These are phyloP conservation scores for Cistogaster globosa DNA, from an alignment of 2,888 invertebrate species.

Conservation along the genomic window DNA sequence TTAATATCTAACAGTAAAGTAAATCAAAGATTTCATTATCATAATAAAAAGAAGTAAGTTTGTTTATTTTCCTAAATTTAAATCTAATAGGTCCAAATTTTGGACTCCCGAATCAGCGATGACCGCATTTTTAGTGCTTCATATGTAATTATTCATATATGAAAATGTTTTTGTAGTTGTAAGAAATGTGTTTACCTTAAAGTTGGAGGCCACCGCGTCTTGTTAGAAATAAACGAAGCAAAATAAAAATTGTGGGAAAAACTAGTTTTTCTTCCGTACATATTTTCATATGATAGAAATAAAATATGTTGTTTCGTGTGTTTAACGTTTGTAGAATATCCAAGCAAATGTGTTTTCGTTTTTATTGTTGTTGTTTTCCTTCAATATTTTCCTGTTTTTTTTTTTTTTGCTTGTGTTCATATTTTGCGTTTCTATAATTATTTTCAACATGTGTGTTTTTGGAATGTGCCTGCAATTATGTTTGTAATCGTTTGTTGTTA, in stretches of 20 bases:
- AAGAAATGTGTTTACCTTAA: slow-evolving; percentile 19
- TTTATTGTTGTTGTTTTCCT: slow-evolving; percentile 39
- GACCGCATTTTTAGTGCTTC: slow-evolving; percentile 70
- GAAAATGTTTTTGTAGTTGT: slow-evolving; percentile 30
- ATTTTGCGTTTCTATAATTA: slow-evolving; percentile 5
- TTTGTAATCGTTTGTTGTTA: slow-evolving; percentile 18
- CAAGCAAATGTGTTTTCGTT: slow-evolving; percentile 13
- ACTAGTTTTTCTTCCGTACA: slow-evolving; percentile 48
- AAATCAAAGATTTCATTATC: slow-evolving; percentile 8
- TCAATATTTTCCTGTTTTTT: slow-evolving; percentile 32
- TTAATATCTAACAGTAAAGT: not conserved
- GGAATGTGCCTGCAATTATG: slow-evolving; percentile 44
- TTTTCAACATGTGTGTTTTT: slow-evolving; percentile 58
- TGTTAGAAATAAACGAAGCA: slow-evolving; percentile 31
- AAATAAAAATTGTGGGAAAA: slow-evolving; percentile 34
- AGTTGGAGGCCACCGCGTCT: slow-evolving; percentile 58
- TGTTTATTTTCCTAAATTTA: slow-evolving; percentile 8
- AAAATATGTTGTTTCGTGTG: not conserved
- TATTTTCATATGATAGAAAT: slow-evolving; percentile 42
- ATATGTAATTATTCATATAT: not conserved
- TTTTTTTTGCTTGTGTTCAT: not conserved
- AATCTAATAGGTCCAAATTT: slow-evolving; percentile 18
- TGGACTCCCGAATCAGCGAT: slow-evolving; percentile 18
- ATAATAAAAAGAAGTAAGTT: slow-evolving; percentile 48
- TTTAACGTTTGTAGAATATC: slow-evolving; percentile 12